phyloP scores from a whole-genome alignment of 2,888 invertebrate species.

The Neoitamus cyanurus region DNA sequence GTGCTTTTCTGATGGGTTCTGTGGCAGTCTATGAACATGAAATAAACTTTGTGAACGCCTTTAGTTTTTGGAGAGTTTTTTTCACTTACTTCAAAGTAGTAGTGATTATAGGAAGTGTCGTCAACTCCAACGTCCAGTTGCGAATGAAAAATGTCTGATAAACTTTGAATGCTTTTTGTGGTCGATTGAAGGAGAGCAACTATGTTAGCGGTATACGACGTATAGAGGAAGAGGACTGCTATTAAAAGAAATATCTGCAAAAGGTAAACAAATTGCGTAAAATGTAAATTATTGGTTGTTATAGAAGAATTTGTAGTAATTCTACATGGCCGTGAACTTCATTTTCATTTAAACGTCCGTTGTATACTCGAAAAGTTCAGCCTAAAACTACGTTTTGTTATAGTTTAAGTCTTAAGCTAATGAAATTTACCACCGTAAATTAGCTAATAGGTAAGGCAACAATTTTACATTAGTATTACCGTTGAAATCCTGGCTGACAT shows the following conservation, averaged over 20 bases:
- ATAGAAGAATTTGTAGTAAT: too few relatives aligned
- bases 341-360: too few relatives aligned
- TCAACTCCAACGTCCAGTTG: constrained; percentile 73
- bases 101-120: constrained; percentile 73
- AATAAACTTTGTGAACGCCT: background rate
- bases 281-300: too few relatives aligned
- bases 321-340: too few relatives aligned
- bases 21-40: constrained; percentile 37
- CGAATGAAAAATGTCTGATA: constrained; percentile 72
- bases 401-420: too few relatives aligned
- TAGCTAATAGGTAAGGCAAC: background rate
- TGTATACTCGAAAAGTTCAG: too few relatives aligned
- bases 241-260: constrained; percentile 71
- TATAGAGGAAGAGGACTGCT: constrained; percentile 71
- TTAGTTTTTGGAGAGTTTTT: background rate
- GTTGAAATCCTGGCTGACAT: constrained; percentile 59
- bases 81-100: constrained; percentile 68
- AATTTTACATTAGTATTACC: constrained; percentile 5
- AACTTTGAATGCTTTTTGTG: constrained; percentile 71
- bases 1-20: constrained; percentile 67
- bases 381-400: too few relatives aligned
- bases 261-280: background rate
- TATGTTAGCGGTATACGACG: constrained; percentile 77
- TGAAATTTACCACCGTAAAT: background rate
- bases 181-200: constrained; percentile 75